Base-by-base conservation (phyloP, 2,888 invertebrate genomes). In the Andrena hattorfiana region DNA sequence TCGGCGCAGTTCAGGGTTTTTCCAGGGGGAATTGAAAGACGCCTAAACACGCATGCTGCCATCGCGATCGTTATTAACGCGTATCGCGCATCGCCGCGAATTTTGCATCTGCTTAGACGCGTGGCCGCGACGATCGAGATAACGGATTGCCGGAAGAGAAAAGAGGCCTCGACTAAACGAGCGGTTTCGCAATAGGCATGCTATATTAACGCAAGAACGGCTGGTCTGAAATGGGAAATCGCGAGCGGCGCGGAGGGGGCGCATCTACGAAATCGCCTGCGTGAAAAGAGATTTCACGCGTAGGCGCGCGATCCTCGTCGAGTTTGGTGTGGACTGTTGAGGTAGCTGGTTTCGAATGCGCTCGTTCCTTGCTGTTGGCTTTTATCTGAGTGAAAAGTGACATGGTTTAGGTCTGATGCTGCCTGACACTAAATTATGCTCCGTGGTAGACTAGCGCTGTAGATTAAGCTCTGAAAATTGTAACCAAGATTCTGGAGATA, bases 61-160 rank as follows among this genome's bases (percentile, higher is more conserved):
- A 26, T 13, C 30, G 23, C 60, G 51, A 81, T 81, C 32, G 49
- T 35, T 42, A 75, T 74, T 67, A 42, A 75, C 66, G 51, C 68
- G 26, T 8, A 20, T n/a, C 59, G 20, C 30, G 23, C 8, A 8
- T 7, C 23, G 49, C 16, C 32, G 62, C 67, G 67, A 84, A 75
- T 49, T 70, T 60, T 10, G 30, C 49, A 16, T 20, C 42, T 49
- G 35, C 51, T 54, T 66, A 73, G 28, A 67, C 23, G 60, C 51
- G n/a, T 20, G 13, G 28, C 3, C 6, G 56, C n/a, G 66, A 51
- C n/a, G 49, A 35, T 75, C 62, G 56, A 67, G 67, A 81, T 73
- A 72, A 23, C 51, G 1, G 32, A 51, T 48, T 56, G 74, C 72
- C 85, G 87, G 85, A 83, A 87, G 80, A 72, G 81, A 76, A 85